Conservation (phyloP, 92 coral and sea anemone genomes). For the Palythoa caribaeorum region DNA sequence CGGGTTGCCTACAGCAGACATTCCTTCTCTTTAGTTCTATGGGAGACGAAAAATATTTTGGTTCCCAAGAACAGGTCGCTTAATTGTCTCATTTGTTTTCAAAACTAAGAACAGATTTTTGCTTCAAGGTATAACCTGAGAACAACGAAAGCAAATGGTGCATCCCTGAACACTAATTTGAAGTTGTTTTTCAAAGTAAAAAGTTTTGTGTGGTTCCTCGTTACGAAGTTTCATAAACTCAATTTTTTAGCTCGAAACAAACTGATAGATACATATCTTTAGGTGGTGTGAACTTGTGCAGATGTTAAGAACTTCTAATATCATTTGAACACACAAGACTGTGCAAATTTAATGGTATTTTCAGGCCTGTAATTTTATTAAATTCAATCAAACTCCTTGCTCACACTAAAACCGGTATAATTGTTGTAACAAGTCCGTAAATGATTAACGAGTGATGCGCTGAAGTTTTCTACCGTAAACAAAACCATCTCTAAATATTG, state of each 20-base stretch:
- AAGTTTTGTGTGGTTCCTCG: background rate
- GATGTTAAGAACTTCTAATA: constrained; percentile 27
- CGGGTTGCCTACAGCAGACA: constrained; percentile 9
- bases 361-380: constrained; percentile 33
- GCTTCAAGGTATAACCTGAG: constrained; percentile 11
- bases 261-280: constrained; percentile 9
- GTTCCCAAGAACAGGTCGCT: constrained; percentile 49
- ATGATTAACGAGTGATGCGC: constrained; percentile 15
- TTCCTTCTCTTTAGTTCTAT: constrained; percentile 34
- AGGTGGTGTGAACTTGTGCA: constrained; percentile 36
- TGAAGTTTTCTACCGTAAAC: background rate
- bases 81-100: constrained; percentile 41
- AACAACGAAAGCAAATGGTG: background rate
- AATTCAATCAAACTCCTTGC: constrained; percentile 2
- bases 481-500: constrained; percentile 17
- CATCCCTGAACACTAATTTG: background rate
- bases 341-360: constrained; percentile 45
- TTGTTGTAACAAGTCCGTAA: constrained; percentile 20
- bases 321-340: constrained; percentile 24
- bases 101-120: constrained; percentile 35
- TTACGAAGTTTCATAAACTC: background rate
- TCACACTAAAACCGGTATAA: background rate
- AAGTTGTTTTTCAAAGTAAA: background rate
- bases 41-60: constrained; percentile 51
- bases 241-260: background rate